Percentiles rank a stretch among this genome's conserved stretches.
These are phyloP conservation scores for Suricata suricatta DNA, from an alignment of 2,113 vertebrate genomes.

Conservation along the genomic window DNA sequence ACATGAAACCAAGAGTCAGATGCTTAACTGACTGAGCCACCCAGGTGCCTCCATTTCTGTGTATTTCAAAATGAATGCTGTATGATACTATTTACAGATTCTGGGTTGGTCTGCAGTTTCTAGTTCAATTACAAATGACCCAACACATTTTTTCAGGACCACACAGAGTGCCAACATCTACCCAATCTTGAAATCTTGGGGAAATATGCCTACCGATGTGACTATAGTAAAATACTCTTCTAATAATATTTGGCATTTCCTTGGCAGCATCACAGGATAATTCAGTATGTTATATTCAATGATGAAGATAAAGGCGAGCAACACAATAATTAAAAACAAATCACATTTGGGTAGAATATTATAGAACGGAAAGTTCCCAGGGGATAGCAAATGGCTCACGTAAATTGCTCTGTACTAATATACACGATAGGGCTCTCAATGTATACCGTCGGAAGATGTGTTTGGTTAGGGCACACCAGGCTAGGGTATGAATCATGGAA, in stretches of 20 bases:
- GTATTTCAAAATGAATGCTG: background rate
- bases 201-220: background rate
- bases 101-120: background rate
- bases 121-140: conserved; percentile 32
- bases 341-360: background rate
- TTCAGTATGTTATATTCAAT: background rate
- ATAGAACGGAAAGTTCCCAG: background rate
- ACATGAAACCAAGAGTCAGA: too few species aligned
- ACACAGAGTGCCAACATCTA: background rate
- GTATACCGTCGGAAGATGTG: background rate
- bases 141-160: background rate
- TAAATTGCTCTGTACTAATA: background rate
- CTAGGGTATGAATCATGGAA: background rate
- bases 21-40: too few species aligned
- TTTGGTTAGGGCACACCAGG: background rate
- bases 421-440: background rate
- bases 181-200: conserved; percentile 16
- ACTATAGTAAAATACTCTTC: conserved; percentile 30
- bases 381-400: background rate
- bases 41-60: background rate
- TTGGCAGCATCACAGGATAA: background rate
- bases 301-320: background rate
- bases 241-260: background rate
- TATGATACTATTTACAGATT: background rate
- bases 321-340: background rate